phyloP scores from a whole-genome alignment of 2,888 invertebrate species.

The Metopia argyrocephala region DNA sequence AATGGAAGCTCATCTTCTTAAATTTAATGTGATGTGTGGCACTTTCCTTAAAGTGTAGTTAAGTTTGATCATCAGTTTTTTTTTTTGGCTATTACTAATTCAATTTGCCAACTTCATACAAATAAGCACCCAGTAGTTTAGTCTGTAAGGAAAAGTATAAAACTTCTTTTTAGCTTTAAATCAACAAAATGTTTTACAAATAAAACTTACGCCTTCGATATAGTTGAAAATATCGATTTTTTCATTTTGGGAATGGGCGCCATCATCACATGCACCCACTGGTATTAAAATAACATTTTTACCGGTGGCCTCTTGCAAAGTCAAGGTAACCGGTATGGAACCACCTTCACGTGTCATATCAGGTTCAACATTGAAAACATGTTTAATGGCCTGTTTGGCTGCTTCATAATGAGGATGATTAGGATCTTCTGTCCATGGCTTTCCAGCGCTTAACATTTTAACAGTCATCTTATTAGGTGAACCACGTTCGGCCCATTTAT shows the following conservation, averaged over 20 bases:
- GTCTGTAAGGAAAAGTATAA: constrained; percentile 83
- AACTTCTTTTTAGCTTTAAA: constrained; percentile 49
- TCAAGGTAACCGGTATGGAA: constrained; percentile 97
- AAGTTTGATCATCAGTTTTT: no score
- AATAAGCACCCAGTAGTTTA: constrained; percentile 93
- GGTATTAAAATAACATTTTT: constrained; percentile 96
- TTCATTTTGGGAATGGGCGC: constrained; percentile 99
- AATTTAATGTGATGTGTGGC: constrained; percentile 46
- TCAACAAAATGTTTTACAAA: constrained; percentile 4
- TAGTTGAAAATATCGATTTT: constrained; percentile 96
- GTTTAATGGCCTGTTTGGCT: constrained; percentile 87
- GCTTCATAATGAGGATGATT: constrained; percentile 95
- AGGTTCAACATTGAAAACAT: constrained; percentile 92
- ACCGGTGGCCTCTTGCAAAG: constrained; percentile 93
- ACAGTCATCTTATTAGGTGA: constrained; percentile 91
- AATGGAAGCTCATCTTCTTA: constrained; percentile 49
- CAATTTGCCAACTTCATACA: constrained; percentile 83
- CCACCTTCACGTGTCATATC: constrained; percentile 98
- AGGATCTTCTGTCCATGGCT: constrained; percentile 95
- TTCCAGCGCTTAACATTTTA: constrained; percentile 80
- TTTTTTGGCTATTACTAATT: constrained; percentile 56
- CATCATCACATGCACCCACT: constrained; percentile 95
- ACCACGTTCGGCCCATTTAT: constrained; percentile 87
- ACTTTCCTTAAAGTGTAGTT: not conserved
- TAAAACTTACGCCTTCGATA: constrained; percentile 89